Conservation (phyloP, 2,797 vertebrate genomes). For the Linurgus olivaceus region DNA sequence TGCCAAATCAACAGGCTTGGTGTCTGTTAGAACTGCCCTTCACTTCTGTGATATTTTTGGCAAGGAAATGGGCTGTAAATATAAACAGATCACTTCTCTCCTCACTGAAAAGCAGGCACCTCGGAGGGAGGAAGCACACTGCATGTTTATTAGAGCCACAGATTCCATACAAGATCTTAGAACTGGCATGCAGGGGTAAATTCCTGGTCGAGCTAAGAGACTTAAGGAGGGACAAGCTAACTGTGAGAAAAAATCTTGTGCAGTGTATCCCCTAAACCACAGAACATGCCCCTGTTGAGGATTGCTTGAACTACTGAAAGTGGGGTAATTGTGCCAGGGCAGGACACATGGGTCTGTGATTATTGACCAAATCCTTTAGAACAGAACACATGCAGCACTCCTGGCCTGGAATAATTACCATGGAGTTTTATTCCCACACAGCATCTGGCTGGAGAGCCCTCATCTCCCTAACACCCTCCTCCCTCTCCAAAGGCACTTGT, state of each 20-base stretch:
- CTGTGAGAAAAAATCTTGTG: not conserved
- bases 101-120: constrained; percentile 31
- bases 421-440: not conserved
- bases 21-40: constrained; percentile 38
- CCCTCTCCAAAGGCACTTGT: not conserved
- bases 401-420: not conserved
- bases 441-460: not conserved
- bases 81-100: constrained; percentile 44
- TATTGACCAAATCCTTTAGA: not conserved
- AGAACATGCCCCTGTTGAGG: not conserved
- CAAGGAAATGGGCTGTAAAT: constrained; percentile 37
- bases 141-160: constrained; percentile 28
- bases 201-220: not conserved
- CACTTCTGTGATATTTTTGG: constrained; percentile 43
- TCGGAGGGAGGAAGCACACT: constrained; percentile 11
- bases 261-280: not conserved
- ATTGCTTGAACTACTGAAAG: not conserved
- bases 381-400: not conserved
- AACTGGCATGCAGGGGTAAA: not conserved
- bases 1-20: not conserved
- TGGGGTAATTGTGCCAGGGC: not conserved
- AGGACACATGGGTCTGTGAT: not conserved
- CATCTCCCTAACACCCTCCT: not conserved
- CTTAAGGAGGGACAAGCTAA: not conserved
- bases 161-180: constrained; percentile 2